Evolutionary conservation across 2,888 invertebrate species (phyloP), one percentile per base, ranked within the genome.

Genomic region (Megaustenia siamemsis): DNA sequence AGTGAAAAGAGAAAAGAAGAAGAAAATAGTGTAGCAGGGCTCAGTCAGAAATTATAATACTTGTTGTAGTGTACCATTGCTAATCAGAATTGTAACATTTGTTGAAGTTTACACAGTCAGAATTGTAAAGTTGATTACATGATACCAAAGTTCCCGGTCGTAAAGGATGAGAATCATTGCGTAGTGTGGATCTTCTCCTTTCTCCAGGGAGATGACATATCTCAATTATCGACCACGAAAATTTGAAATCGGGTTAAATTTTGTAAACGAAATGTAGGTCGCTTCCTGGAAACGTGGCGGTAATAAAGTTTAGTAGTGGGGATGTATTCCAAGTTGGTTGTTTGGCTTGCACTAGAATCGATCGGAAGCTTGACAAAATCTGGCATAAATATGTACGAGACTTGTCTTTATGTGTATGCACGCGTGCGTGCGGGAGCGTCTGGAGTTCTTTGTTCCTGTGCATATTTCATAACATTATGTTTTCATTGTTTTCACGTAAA

Each of bases 181-280:
- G n/a, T n/a, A n/a, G n/a, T n/a, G n/a, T n/a, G n/a, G n/a, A n/a
- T n/a, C n/a, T n/a, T n/a, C n/a, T n/a, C n/a, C n/a, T n/a, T n/a
- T n/a, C n/a, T n/a, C n/a, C n/a, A n/a, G n/a, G 63, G 63, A 63
- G 10, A 4, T 12, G n/a, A n/a, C 28, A 21, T 12, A 6, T 63
- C 32, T 63, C n/a, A 28, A 10, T 63, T 38, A 69, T 69, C 69
- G 69, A 69, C 18, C 38, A 35, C n/a, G 69, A 35, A 38, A 32
- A 69, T 35, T 18, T 69, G 15, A 35, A 69, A 38, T 69, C 69
- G 12, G 21, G 38, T 40, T 69, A 40, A 40, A 69, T 28, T 28
- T 45, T 73, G 73, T 49, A 73, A 73, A 73, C 32, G 28, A 32
- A 49, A 45, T 73, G 32, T n/a, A 73, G 49, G 40, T 32, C 45